Evolutionary conservation across 2,113 vertebrate genomes (phyloP), one percentile per base, ranked within the genome.

Genomic region (Condylura cristata): DNA sequence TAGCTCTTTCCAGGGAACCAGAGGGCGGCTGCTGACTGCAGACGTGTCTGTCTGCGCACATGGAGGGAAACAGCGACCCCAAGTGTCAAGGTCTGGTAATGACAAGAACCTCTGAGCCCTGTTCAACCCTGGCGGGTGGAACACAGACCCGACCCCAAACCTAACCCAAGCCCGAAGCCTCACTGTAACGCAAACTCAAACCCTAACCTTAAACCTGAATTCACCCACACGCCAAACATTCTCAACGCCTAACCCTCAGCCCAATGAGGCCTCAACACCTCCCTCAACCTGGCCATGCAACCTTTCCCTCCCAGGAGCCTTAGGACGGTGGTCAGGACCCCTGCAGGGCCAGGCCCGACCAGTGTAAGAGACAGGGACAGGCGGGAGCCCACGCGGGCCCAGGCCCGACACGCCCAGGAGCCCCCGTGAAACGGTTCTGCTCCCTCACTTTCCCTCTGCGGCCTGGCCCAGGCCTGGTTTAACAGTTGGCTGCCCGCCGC

Each of bases 41-140:
- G 7, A 17, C 0, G 16, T 11, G 5, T 2, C 13, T 32, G 39
- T 5, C 26, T 14, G 34, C 78, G 48, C 34, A 71, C 53, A 8
- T 2, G 58, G 89, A 83, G 89, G 17, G 60, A 76, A 96, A 91
- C 89, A 78, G 91, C 32, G 83, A 48, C 93, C 70, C 86, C 95
- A 0, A 13, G 97, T 44, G 97, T 22, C 39, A 1, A 34, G 10
- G 8, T n/a, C 30, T 18, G 9, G 18, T 1, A 65, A 71, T 0
- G 4, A 83, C 63, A 88, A 17, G 87, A 8, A 0, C 37, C 70
- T 8, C 39, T 12, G 2, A 1, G 18, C 30, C 17, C 0, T 9
- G 26, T 20, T 8, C 81, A 8, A 18, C 26, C 16, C 1, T 16
- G 0, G 1, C 56, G 72, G 61, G 8, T 16, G 6, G 39, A 83